These are phyloP conservation scores for Colaptes auratus DNA, from an alignment of 2,113 vertebrate species.

Conservation along the genomic window DNA sequence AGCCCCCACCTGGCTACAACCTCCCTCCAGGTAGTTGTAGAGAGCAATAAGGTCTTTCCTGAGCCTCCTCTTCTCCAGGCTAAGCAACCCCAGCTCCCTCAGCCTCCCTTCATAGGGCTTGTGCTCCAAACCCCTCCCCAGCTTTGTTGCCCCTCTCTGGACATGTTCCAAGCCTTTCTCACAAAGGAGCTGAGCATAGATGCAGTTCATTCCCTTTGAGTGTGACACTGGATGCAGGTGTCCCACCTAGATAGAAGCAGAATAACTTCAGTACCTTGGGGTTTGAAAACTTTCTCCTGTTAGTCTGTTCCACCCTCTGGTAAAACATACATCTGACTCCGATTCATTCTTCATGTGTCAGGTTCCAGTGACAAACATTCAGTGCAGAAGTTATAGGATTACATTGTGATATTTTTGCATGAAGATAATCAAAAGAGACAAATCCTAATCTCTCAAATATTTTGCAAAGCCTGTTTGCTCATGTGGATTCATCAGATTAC, in stretches of 20 bases:
- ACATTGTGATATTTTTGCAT: constrained; percentile 64
- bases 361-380: constrained; percentile 34
- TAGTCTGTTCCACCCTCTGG: constrained; percentile 34
- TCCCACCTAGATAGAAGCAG: background rate
- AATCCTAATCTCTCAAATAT: constrained; percentile 59
- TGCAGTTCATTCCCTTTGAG: background rate
- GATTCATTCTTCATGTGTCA: constrained; percentile 29
- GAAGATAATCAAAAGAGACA: constrained; percentile 54
- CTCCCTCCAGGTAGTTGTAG: no score
- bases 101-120: no score
- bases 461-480: constrained; percentile 44
- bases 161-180: background rate
- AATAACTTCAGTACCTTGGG: background rate
- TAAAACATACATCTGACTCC: constrained; percentile 47
- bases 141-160: no score
- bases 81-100: no score
- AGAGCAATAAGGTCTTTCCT: no score
- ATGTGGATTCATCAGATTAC: constrained; percentile 18
- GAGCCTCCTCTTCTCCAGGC: no score
- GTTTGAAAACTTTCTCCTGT: constrained; percentile 11
- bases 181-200: background rate
- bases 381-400: constrained; percentile 64
- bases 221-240: background rate
- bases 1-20: no score
- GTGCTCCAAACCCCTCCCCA: no score